Percentiles rank a stretch among this genome's conserved stretches.
These are phyloP conservation scores for Cecidostiba fungosa DNA, from an alignment of 2,888 invertebrate species.

Conservation along the genomic window DNA sequence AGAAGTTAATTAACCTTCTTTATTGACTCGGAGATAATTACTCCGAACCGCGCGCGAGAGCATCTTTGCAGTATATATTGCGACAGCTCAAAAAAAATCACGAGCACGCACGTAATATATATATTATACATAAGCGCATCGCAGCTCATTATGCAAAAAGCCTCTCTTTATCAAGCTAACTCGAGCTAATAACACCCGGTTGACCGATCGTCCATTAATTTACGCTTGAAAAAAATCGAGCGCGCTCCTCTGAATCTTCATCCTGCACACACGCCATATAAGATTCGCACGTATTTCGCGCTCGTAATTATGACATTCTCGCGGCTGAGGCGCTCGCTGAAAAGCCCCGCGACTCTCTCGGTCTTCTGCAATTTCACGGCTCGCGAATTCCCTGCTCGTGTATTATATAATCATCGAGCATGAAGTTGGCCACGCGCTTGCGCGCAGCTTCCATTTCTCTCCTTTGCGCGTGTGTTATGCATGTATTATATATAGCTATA, in stretches of 20 bases:
- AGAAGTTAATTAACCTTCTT: neutral
- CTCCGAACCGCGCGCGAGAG: neutral
- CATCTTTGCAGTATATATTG: neutral
- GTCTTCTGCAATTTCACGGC: slow-evolving; percentile 33
- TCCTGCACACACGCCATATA: neutral
- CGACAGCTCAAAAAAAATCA: neutral
- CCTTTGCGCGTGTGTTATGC: neutral
- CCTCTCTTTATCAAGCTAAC: neutral
- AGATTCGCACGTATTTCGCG: slow-evolving; percentile 1
- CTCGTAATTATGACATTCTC: slow-evolving; percentile 49
- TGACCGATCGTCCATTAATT: slow-evolving; percentile 27
- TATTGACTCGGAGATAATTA: neutral
- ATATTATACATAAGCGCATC: neutral
- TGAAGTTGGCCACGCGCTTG: neutral
- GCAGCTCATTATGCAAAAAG: neutral
- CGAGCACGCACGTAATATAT: neutral
- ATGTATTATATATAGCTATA: no score
- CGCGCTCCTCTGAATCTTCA: neutral
- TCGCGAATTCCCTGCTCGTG: slow-evolving; percentile 16
- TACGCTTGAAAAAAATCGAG: neutral
- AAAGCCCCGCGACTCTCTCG: neutral
- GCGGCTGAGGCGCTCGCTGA: neutral
- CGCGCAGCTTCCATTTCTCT: neutral
- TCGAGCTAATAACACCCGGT: neutral
- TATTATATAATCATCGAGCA: slow-evolving; percentile 35